Base-by-base conservation (phyloP, 2,113 vertebrate genomes). In the Paedocypris sp. region DNA sequence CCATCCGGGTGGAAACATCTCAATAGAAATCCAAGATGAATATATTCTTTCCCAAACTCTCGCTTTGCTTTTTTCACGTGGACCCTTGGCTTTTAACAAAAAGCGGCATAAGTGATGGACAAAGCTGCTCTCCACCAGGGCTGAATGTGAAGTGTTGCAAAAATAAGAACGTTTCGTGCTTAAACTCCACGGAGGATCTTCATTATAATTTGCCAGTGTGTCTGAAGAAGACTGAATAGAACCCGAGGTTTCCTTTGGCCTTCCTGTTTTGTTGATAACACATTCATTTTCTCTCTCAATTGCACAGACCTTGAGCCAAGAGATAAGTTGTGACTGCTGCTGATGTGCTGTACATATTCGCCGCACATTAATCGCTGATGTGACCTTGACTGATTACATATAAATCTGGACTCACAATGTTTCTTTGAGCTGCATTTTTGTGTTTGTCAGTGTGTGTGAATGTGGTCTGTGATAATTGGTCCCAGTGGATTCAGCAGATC, bases 381-480 rank as follows among this genome's bases (percentile, higher is more conserved):
- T 43, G 54, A 58, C 54, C 39, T 58, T 58, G 54, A 58, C 39
- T 43, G 25, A 58, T 58, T 43, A 58, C 53, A 58, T 51, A 32
- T 6, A 39, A 28, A 29, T 6, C 2, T 1, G n/a, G 36, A 3
- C 8, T 3, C 25, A 58, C 54, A 22, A 28, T 50, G 15, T 23
- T 13, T 35, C 13, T 50, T 35, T 13, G 11, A 20, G 11, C 8
- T 25, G 20, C 16, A 28, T 33, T 38, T 53, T 18, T 63, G 28
- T 23, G 48, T 43, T 8, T 35, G 42, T 45, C 19, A n/a, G 59
- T 63, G 62, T 70, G 47, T 75, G 58, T 66, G 54, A 31, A 47
- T 62, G 62, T 65, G 31, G 18, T 26, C 3, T 12, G 57, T 62
- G 45, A 29, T 70, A 66, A 70, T 70, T 66, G 63, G 63, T 49